These are phyloP conservation scores for Sipha maydis DNA, from an alignment of 2,888 invertebrate species.

Conservation along the genomic window DNA sequence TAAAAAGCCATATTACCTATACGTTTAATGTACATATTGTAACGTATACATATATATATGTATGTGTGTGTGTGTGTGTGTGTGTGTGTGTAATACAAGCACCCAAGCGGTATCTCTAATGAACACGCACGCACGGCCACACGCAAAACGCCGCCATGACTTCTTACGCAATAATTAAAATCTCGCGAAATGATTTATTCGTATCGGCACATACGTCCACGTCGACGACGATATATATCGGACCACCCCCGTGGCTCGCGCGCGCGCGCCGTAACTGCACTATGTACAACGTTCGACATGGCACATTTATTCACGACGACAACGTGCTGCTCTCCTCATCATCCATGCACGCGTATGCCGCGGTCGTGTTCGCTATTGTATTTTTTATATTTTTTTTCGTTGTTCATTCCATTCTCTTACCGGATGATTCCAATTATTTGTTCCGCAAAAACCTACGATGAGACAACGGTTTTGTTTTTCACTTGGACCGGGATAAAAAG, in stretches of 20 bases:
- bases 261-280: neutral
- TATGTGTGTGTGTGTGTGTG: neutral
- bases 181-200: conserved; percentile 61
- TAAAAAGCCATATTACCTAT: neutral
- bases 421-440: too few species aligned
- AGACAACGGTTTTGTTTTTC: too few species aligned
- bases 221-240: conserved; percentile 37
- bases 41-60: neutral
- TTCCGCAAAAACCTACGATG: too few species aligned
- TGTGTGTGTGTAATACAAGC: neutral
- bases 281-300: neutral
- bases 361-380: too few species aligned
- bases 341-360: neutral
- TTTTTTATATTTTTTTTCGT: too few species aligned
- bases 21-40: neutral
- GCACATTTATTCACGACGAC: neutral
- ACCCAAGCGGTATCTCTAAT: conserved; percentile 30
- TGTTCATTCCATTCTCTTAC: too few species aligned
- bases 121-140: conserved; percentile 38
- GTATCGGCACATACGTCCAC: conserved; percentile 32
- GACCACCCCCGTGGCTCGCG: conserved; percentile 49
- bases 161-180: conserved; percentile 60
- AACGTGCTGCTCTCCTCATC: neutral
- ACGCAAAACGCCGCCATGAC: conserved; percentile 57
- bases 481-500: too few species aligned